Conservation (phyloP, 2,797 vertebrate species). For the Capromys pilorides region DNA sequence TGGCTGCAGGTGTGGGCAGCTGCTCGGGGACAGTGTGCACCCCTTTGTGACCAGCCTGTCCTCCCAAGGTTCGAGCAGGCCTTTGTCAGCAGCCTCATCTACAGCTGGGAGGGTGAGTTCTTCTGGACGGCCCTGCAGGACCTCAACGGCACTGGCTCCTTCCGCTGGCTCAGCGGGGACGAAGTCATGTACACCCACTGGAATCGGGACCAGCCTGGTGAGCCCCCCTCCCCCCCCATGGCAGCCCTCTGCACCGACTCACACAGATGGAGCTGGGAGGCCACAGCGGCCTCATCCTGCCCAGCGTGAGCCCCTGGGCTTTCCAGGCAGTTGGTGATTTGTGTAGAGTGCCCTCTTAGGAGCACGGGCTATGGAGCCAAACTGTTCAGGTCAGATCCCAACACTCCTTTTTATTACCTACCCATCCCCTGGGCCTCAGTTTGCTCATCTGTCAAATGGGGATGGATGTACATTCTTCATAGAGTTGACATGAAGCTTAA, state of each 20-base stretch:
- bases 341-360: accelerated
- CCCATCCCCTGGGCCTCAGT: not conserved
- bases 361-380: not conserved
- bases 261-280: not conserved
- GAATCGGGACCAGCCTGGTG: constrained; percentile 96
- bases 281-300: accelerated
- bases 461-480: not conserved
- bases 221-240: not conserved
- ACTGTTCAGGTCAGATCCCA: not conserved
- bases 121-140: constrained; percentile 94
- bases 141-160: constrained; percentile 88
- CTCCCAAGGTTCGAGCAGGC: constrained; percentile 95
- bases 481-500: not conserved
- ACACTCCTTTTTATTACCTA: not conserved
- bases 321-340: not conserved
- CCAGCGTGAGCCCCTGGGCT: not conserved
- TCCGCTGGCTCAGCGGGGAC: constrained; percentile 93
- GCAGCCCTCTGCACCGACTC: not conserved
- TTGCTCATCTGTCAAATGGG: not conserved
- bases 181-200: constrained; percentile 95
- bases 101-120: constrained; percentile 89
- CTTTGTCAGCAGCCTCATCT: constrained; percentile 94
- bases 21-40: not conserved
- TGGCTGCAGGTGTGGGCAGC: not conserved
- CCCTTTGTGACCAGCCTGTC: not conserved